Conservation (phyloP, 2,888 invertebrate genomes). For the Tenodera sinensis region DNA sequence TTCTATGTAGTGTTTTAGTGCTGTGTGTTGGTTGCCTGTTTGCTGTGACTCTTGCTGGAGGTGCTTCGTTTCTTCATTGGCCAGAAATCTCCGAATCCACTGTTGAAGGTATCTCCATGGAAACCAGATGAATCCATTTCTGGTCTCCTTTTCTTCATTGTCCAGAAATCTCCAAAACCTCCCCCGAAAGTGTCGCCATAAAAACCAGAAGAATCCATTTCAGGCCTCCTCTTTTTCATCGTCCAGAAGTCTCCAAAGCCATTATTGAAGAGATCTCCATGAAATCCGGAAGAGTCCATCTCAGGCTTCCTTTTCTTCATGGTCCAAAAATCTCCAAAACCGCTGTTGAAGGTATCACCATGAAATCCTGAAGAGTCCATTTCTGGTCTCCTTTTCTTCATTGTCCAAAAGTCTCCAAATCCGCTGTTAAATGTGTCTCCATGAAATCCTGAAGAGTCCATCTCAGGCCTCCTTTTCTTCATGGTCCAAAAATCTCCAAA, state of each 20-base stretch:
- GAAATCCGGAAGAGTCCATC: conserved; percentile 31
- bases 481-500: conserved; percentile 41
- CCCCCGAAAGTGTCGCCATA: conserved; percentile 36
- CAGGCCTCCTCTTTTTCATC: conserved; percentile 32
- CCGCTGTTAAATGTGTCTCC: conserved; percentile 39
- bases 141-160: conserved; percentile 33
- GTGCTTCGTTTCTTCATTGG: conserved; percentile 23
- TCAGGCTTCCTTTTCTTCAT: conserved; percentile 36
- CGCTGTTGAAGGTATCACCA: conserved; percentile 39
- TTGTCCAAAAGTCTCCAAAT: conserved; percentile 38
- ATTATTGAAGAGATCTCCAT: conserved; percentile 36
- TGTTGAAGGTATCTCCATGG: conserved; percentile 36
- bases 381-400: conserved; percentile 37
- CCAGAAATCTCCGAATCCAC: conserved; percentile 36
- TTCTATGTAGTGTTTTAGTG: neutral
- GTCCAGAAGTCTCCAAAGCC: conserved; percentile 36
- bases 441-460: conserved; percentile 38
- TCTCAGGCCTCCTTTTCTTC: conserved; percentile 39
- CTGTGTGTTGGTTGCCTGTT: neutral
- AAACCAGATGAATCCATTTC: conserved; percentile 33
- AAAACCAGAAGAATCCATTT: conserved; percentile 33
- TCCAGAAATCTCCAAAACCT: conserved; percentile 36
- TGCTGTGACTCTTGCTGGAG: neutral
- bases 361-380: conserved; percentile 39
- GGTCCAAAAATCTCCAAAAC: conserved; percentile 37